phyloP scores from a whole-genome alignment of 1,140 invertebrate genomes.

The Ostrea edulis region DNA sequence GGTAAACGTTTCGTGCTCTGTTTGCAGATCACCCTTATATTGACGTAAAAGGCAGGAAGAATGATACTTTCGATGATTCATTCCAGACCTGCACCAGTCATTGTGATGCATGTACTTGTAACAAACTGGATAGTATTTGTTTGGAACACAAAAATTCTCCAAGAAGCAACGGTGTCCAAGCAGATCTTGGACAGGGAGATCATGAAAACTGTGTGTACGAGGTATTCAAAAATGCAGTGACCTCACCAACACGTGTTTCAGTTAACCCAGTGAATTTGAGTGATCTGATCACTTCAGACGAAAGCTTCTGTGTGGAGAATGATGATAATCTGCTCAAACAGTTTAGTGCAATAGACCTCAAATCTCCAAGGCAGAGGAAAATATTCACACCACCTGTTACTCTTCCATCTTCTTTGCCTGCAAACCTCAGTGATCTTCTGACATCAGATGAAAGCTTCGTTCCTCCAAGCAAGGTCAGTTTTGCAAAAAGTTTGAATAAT shows the following conservation, averaged over 20 bases:
- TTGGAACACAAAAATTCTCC: neutral
- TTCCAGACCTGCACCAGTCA: neutral
- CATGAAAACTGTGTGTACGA: constrained; percentile 16
- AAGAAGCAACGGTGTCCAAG: neutral
- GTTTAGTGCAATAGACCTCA: neutral
- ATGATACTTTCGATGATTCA: neutral
- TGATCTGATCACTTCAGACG: constrained; percentile 28
- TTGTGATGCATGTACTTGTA: neutral
- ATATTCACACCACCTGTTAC: neutral
- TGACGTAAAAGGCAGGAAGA: neutral
- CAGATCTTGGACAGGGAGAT: neutral
- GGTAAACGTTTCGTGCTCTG: no score
- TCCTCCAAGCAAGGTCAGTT: neutral
- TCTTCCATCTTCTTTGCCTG: neutral
- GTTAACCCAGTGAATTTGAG: neutral
- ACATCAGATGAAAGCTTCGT: constrained; percentile 10
- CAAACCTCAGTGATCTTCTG: neutral
- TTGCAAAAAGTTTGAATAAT: neutral
- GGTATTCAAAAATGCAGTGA: neutral
- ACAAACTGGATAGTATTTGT: neutral
- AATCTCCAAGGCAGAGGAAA: constrained; percentile 10
- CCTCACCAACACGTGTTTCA: neutral
- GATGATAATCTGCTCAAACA: neutral
- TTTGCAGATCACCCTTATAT: constrained; percentile 49
- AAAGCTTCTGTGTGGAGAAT: neutral